Conservation (phyloP, 2,888 invertebrate species). For the Eristalis intricaria region DNA sequence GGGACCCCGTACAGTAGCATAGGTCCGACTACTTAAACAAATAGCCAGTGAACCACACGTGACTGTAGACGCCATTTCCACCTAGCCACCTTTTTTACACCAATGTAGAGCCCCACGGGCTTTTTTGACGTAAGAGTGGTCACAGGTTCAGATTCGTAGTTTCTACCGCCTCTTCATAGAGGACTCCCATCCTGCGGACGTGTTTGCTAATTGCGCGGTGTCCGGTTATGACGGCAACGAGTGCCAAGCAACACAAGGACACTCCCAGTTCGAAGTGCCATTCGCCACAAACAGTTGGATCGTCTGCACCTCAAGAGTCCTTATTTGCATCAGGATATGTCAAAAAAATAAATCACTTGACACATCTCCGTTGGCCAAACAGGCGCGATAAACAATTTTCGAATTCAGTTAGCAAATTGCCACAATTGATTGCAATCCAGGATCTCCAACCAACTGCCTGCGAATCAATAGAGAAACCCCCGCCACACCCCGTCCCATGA, state of each 20-base stretch:
- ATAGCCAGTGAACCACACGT: no score
- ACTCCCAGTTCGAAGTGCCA: not conserved
- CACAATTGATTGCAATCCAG: conserved; percentile 49
- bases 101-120: no score
- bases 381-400: conserved; percentile 29
- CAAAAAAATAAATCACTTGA: conserved; percentile 35
- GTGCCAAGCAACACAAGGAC: not conserved
- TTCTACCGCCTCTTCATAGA: no score
- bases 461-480: conserved; percentile 35
- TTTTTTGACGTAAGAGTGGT: no score
- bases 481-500: not conserved
- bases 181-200: no score
- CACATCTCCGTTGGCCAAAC: conserved; percentile 42
- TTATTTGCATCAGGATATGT: not conserved
- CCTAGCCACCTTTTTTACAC: no score
- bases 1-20: no score
- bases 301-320: not conserved
- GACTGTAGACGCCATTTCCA: no score
- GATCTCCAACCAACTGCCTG: not conserved
- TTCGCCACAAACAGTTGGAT: not conserved
- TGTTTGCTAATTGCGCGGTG: no score
- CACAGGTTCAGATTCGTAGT: no score
- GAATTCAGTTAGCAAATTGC: conserved; percentile 65
- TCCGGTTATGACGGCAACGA: no score
- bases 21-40: no score